phyloP scores from a whole-genome alignment of 1,140 invertebrate genomes.

The Macrobrachium rosenbergii region DNA sequence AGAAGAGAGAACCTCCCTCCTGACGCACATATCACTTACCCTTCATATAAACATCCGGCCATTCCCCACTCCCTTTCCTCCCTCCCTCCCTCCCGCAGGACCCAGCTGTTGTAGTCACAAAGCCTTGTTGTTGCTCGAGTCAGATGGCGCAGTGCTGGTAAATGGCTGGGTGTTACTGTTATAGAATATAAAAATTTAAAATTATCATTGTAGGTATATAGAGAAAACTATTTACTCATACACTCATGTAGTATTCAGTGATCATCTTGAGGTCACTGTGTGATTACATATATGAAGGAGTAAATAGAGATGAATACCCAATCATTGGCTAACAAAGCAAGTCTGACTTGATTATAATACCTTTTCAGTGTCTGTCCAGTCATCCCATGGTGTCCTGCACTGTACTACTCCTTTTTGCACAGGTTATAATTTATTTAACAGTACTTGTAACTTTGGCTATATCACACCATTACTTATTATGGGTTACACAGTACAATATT shows the following conservation, averaged over 20 bases:
- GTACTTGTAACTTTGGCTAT: neutral
- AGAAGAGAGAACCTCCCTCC: conserved; percentile 56
- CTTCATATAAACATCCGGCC: conserved; percentile 61
- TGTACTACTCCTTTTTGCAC: conserved; percentile 46
- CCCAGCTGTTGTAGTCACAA: conserved; percentile 51
- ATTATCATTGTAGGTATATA: conserved; percentile 1
- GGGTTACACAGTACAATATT: conserved; percentile 1
- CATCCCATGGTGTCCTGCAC: conserved; percentile 56
- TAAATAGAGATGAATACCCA: conserved; percentile 19
- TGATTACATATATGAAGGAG: too few species aligned
- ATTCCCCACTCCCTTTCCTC: conserved; percentile 56
- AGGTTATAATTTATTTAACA: conserved; percentile 20
- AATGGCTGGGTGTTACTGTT: conserved; percentile 47
- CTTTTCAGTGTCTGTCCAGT: conserved; percentile 53
- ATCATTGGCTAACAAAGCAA: conserved; percentile 47
- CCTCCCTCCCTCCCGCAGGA: conserved; percentile 46
- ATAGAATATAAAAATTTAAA: conserved; percentile 4
- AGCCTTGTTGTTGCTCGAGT: conserved; percentile 46
- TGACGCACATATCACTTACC: conserved; percentile 62
- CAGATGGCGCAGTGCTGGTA: conserved; percentile 53
- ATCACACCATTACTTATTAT: too few species aligned
- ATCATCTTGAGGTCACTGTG: neutral
- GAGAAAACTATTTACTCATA: neutral
- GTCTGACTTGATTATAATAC: conserved; percentile 9
- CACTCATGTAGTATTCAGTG: too few species aligned